Base-by-base conservation (phyloP, 2,888 invertebrate species). In the Dynastes hyllus region DNA sequence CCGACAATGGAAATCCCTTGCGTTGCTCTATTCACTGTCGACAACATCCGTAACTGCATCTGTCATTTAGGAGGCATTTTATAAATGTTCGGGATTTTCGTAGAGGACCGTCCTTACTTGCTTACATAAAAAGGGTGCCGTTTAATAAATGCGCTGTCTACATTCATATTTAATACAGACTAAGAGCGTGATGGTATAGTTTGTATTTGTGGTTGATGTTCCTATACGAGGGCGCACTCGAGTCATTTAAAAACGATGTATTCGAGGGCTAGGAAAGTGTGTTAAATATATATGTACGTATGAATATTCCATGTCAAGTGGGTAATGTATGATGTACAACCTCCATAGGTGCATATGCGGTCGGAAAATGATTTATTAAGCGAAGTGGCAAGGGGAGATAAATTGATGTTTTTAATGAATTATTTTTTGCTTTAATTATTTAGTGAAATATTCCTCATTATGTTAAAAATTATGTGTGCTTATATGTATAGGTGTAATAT, bases 21-120 rank as follows among this genome's bases (percentile, higher is more conserved):
- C 80, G 79, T 76, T 78, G 79, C 79, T 78, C 80, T 76, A 79
- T 80, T 80, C 79, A 78, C 63, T 67, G 77, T 73, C 65, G 78
- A 81, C 78, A 82, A 80, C 81, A 81, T 83, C 79, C 80, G 80
- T 82, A 82, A 82, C 81, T 80, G 81, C 75, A 80, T 80, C 79
- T 77, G 81, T 80, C 79, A 76, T 77, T 75, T 76, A 70, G 61
- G 50, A 61, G 40, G 61, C 69, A 58, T 77, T 77, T 77, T 69
- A 61, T 75, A 75, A 40, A 32, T 11, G 45, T 45, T 75, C 61
- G 29, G 32, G 45, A 45, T 45, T 45, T 61, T 27, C 37, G 37
- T 50, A 37, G 40, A 63, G 37, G 63, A 61, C 45, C 27, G 61
- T 73, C 58, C 58, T 22, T 22, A 22, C 22, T 75, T 50, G 9